Base-by-base conservation (phyloP, 2,797 vertebrate genomes). In the Acrocephalus scirpaceus region DNA sequence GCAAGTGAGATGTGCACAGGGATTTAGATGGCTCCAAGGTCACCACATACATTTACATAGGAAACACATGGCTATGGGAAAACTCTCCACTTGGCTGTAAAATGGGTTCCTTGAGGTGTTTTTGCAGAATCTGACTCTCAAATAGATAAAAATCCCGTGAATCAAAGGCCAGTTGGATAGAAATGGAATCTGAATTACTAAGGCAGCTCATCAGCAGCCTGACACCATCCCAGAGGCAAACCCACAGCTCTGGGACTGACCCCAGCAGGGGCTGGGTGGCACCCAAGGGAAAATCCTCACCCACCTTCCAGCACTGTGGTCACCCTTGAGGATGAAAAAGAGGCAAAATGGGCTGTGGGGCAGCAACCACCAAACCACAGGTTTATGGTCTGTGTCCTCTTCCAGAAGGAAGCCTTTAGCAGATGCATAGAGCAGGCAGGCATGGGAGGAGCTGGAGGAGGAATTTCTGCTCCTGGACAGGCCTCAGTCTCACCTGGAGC, bases 11-110 rank as follows among this genome's bases (percentile, higher is more conserved):
- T 98, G 97, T 62, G 78, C 92, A 61, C 88, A 91, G 97, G 98
- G 98, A 98, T 98, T 98, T 98, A 95, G 96, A 95, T 97, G 98
- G 96, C 98, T 98, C 97, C 98, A 80, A 94, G 96, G 96, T 97
- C 98, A 96, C 95, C 88, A 94, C 62, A 22, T 93, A 97, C 95
- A 94, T 95, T 95, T 97, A 97, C 98, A 97, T 94, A 95, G 97
- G 96, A 98, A 98, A 98, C 98, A 98, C 97, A 98, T 98, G 98
- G 93, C 62, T 93, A 71, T 65, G 69, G 81, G 94, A 96, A 96
- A 97, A 88, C 48, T 62, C 95, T 88, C 61, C 81, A 70, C 92
- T 92, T 93, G 90, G 80, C 85, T 75, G 76, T 53, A 96, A 95
- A 95, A 83, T 81, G 84, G 72, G 92, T 72, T 96, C 79, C 92